Evolutionary conservation across 2,797 vertebrate genomes (phyloP).

Genomic region (Muscicapa striata): DNA sequence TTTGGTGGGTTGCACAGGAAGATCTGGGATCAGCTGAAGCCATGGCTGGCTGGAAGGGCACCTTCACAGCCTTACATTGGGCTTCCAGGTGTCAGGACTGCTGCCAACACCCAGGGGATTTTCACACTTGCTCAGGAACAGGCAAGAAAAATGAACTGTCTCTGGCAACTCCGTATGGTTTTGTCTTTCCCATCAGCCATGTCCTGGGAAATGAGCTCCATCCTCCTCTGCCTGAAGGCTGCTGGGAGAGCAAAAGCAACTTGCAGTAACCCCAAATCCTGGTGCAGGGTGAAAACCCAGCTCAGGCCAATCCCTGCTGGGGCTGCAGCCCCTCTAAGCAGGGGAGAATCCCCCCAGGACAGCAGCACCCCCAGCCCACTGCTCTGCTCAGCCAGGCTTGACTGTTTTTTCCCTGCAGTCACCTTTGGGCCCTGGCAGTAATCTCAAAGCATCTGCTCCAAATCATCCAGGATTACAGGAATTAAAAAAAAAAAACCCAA

Average conservation of each 20-base stretch:
- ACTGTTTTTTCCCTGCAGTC: conserved; percentile 66
- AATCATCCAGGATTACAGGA: conserved; percentile 79
- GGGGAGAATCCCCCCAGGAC: background rate
- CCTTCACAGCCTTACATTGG: background rate
- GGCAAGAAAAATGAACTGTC: background rate
- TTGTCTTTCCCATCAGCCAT: background rate
- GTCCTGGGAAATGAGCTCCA: background rate
- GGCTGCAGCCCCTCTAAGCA: background rate
- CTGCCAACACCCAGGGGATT: conserved; percentile 34
- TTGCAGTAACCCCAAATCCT: background rate
- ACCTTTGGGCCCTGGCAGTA: conserved; percentile 71
- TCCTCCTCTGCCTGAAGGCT: background rate
- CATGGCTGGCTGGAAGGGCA: background rate
- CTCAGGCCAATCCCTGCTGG: background rate
- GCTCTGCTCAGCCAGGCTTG: background rate
- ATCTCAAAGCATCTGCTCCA: conserved; percentile 75
- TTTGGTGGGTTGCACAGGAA: background rate
- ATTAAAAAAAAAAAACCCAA: conserved; percentile 64
- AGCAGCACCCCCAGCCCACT: background rate
- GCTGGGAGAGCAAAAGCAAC: background rate
- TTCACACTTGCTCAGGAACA: conserved; percentile 1
- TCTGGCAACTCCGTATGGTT: conserved; percentile 52
- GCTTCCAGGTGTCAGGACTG: conserved; percentile 28
- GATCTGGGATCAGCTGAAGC: background rate
- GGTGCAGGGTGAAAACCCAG: background rate